Base-by-base conservation (phyloP, 2,113 vertebrate genomes). In the Engraulis encrasicolus region DNA sequence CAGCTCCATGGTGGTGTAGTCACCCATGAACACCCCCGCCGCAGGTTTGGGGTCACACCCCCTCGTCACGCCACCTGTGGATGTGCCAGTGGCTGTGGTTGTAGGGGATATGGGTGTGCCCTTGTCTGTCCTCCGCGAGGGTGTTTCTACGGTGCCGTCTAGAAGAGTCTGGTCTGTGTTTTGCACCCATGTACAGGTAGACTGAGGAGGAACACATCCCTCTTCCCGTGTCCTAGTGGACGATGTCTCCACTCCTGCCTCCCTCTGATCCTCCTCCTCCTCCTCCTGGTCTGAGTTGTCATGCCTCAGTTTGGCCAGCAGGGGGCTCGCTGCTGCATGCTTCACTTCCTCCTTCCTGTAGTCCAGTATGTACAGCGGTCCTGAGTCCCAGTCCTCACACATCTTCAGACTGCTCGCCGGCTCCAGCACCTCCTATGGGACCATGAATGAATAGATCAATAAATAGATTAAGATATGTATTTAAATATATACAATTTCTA, bases 1-100 rank as follows among this genome's bases (percentile, higher is more conserved):
- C 85, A 94, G 82, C 58, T 95, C 96, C 94, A 97, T 90, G 7
- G 95, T 96, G 27, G 95, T 93, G 23, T 97, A 97, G 58, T 93
- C 96, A 6, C 91, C 86, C 3, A 89, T 0, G 58, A 94, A 86
- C 19, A 86, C 83, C 1, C 87, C 83, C 1, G 81, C 50, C 6
- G 91, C 20, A 9, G 79, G 61, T 0, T 66, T 84, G 58, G 58
- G 23, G 27, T 66, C 58, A 66, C 58, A 66, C 7, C 58, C 58
- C n/a, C n/a, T n/a, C 3, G 40, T 3, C 40, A 45, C 40, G 40
- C 9, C n/a, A n/a, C n/a, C 40, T 45, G 40, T 9, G 27, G 58
- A n/a, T 23, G 27, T n/a, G 58, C n/a, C 58, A 2, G n/a, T 66
- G 27, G 58, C 27, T 27, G 23, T 15, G 9, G 20, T 2, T 5